Conservation (phyloP, 2,113 vertebrate species). For the Prietella phreatophila region DNA sequence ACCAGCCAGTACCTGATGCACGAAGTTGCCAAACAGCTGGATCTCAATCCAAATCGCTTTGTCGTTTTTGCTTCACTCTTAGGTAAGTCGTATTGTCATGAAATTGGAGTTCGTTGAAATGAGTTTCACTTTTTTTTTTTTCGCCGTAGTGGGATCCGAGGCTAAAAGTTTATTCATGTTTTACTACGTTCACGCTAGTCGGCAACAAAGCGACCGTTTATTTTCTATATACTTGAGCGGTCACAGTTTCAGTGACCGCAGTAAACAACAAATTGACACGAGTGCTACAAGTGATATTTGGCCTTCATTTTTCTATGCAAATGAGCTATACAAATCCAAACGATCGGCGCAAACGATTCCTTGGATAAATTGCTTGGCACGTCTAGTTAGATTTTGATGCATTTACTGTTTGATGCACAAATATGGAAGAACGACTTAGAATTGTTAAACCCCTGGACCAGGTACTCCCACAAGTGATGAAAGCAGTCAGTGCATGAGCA, state of each 20-base stretch:
- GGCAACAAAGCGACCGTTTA: neutral
- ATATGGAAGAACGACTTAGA: neutral
- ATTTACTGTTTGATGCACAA: neutral
- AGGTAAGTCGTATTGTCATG: constrained; percentile 72
- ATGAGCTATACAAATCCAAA: neutral
- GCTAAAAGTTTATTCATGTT: neutral
- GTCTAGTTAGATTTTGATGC: neutral
- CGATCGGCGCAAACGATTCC: neutral
- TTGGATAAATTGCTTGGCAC: neutral
- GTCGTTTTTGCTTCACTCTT: constrained; percentile 93
- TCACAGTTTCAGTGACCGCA: neutral
- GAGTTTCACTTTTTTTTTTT: neutral
- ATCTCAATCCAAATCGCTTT: constrained; percentile 91
- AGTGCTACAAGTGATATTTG: neutral
- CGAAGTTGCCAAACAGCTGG: constrained; percentile 93
- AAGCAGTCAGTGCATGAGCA: neutral
- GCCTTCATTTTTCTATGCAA: neutral
- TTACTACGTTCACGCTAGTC: neutral
- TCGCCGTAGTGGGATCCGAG: neutral
- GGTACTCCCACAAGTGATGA: neutral
- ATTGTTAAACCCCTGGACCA: neutral
- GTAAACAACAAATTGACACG: neutral
- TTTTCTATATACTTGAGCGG: neutral
- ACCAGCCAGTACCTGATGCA: constrained; percentile 97
- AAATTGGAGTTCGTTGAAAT: no score